Base-by-base conservation (phyloP, 23 tunicate species). In the Ciona savignyi region DNA sequence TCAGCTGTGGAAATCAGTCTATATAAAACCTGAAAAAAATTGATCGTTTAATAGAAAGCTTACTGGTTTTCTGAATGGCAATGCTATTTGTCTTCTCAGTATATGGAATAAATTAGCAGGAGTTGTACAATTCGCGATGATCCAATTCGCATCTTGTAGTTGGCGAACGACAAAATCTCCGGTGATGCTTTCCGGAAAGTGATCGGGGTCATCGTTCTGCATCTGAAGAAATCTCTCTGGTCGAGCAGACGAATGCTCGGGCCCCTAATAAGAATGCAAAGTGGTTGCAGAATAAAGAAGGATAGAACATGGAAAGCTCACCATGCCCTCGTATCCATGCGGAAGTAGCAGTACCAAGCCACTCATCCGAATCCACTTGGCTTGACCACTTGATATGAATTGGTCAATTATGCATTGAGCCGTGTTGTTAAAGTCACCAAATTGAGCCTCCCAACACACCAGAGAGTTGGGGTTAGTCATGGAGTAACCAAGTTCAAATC, bases 201-300 rank as follows among this genome's bases (percentile, higher is more conserved):
- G 68, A 73, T 94, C 99, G 33, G 99, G 99, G 65, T 94, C 99
- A 71, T 94, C 99, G 77, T 94, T 94, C 35, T 94, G 99, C 99
- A 94, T 94, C 67, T 94, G 99, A 3, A 94, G 82, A 62, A 94
- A 94, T 74, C 99, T 73, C 69, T 94, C 99, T 0, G 93, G 93
- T 65, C 99, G 71, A 0, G 89, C 93, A 0, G 99, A 94, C 6
- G 99, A 94, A 70, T 94, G 99, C 73, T 94, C 99, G 3, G 99
- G 99, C 23, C 99, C 99, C 95, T 81, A 23, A 20, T 28, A 19
- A 69, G 48, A 27, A 29, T 31, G 6, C 15, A 28, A 19, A 69
- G 27, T 19, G 6, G 9, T 11, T 21, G 68, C 29, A 25, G 11
- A 19, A 21, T 19, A 51, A 19, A 19, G n/a, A 49, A 63, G 15